These are phyloP conservation scores for Ammodytes marinus DNA, from an alignment of 2,113 vertebrate genomes.

Conservation along the genomic window DNA sequence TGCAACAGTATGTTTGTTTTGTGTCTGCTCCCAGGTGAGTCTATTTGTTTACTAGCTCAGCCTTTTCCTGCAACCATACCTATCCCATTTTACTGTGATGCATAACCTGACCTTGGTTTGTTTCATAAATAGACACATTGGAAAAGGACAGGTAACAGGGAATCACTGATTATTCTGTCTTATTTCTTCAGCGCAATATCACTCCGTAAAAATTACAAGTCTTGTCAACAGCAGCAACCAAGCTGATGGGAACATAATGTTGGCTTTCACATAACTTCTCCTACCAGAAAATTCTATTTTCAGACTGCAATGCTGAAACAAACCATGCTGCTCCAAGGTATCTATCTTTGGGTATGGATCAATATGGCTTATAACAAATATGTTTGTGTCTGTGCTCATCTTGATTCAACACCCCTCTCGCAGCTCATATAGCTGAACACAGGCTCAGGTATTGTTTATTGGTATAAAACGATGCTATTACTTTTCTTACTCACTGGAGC, in stretches of 20 bases:
- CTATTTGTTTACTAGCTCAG: slow-evolving; percentile 10
- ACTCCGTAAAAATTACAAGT: slow-evolving; percentile 19
- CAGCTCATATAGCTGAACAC: slow-evolving; percentile 56
- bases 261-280: slow-evolving; percentile 64
- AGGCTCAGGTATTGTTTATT: slow-evolving; percentile 46
- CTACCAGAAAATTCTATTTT: slow-evolving; percentile 69
- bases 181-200: slow-evolving; percentile 10
- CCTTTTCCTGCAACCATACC: slow-evolving; percentile 22
- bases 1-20: slow-evolving; percentile 8
- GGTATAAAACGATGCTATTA: slow-evolving; percentile 31
- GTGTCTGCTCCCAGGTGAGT: slow-evolving; percentile 14
- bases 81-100: slow-evolving; percentile 23
- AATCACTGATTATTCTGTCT: slow-evolving; percentile 7
- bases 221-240: slow-evolving; percentile 46
- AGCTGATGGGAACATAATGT: slow-evolving; percentile 45
- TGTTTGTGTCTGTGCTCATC: slow-evolving; percentile 65
- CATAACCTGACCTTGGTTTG: slow-evolving; percentile 53
- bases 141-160: slow-evolving; percentile 21
- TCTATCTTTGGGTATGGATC: slow-evolving; percentile 69
- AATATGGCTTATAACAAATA: slow-evolving; percentile 76
- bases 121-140: slow-evolving; percentile 41
- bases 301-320: slow-evolving; percentile 62
- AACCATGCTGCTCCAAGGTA: slow-evolving; percentile 60
- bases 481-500: slow-evolving; percentile 23
- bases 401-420: slow-evolving; percentile 43